These are phyloP conservation scores for Germaria angustata DNA, from an alignment of 2,888 invertebrate genomes.

Conservation along the genomic window DNA sequence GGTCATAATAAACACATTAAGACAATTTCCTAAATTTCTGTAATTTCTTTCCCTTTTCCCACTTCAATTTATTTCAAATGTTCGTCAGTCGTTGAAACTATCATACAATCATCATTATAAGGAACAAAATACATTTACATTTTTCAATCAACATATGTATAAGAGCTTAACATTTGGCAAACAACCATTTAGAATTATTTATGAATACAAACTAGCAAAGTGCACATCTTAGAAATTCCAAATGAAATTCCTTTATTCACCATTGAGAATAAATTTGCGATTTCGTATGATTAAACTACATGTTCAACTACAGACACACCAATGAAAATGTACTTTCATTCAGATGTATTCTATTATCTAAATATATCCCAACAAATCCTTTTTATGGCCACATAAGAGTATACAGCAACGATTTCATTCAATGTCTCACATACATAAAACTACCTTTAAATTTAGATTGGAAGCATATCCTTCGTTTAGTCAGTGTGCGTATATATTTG, in stretches of 20 bases:
- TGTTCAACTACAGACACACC: neutral
- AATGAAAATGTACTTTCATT: neutral
- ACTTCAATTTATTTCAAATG: conserved; percentile 26
- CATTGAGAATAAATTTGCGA: conserved; percentile 71
- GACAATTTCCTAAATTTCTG: conserved; percentile 37
- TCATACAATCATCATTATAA: conserved; percentile 48
- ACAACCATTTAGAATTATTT: conserved; percentile 65
- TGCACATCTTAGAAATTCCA: conserved; percentile 52
- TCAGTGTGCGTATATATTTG: neutral
- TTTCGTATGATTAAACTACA: conserved; percentile 69
- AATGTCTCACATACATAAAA: conserved; percentile 5
- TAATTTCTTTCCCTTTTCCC: neutral
- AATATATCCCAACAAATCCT: conserved; percentile 74
- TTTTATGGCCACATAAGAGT: conserved; percentile 75
- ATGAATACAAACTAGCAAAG: conserved; percentile 58
- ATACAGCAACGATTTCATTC: conserved; percentile 26
- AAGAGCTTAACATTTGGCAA: conserved; percentile 36
- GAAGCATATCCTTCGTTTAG: neutral
- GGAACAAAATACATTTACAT: conserved; percentile 55
- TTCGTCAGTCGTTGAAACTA: conserved; percentile 41
- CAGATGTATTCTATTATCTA: conserved; percentile 64
- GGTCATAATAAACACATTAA: conserved; percentile 12
- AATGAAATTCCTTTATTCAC: conserved; percentile 56
- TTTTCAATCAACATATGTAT: conserved; percentile 57
- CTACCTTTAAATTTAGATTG: neutral